Conservation (phyloP, 2,797 vertebrate genomes). For the Euphonia xanthogaster region DNA sequence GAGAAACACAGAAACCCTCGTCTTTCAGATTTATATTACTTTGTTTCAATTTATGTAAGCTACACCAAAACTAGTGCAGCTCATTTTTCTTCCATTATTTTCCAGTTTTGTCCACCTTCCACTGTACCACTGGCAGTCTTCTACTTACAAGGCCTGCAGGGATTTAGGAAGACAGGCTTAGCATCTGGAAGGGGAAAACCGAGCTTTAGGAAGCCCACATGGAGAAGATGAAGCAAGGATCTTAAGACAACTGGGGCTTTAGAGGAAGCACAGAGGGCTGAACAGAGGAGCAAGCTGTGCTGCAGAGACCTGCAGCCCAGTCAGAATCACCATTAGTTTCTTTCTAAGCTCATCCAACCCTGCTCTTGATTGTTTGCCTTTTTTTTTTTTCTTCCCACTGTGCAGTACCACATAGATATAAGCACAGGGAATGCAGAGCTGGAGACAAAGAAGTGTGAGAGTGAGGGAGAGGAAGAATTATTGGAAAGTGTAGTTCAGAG, state of each 20-base stretch:
- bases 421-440: not conserved
- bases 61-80: not conserved
- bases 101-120: not conserved
- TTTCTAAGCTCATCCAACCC: not conserved
- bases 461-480: not conserved
- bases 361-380: not conserved
- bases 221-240: not conserved
- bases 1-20: not conserved
- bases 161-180: not conserved
- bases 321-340: not conserved
- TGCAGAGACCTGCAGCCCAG: not conserved
- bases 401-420: not conserved
- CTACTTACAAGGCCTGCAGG: not conserved
- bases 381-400: not conserved
- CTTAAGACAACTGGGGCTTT: not conserved
- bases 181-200: not conserved
- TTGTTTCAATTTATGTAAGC: not conserved
- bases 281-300: not conserved
- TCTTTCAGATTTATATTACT: not conserved
- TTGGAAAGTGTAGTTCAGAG: not conserved
- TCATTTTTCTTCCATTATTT: not conserved
- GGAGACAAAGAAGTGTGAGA: not conserved
- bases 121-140: not conserved
- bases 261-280: not conserved
- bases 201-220: not conserved